Conservation (phyloP, 1,140 invertebrate genomes). For the Atta texana region DNA sequence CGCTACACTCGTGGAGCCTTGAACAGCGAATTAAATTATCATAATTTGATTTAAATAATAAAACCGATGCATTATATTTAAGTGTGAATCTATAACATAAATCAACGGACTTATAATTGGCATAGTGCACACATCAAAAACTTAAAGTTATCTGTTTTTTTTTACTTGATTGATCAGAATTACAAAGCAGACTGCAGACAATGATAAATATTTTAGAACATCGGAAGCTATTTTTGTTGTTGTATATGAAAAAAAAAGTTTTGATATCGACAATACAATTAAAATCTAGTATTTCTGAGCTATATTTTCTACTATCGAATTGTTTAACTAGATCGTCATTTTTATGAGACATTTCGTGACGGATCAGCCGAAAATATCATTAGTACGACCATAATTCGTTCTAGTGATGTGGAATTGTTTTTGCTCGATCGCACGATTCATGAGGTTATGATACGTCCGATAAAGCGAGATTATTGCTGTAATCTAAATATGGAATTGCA, state of each 20-base stretch:
- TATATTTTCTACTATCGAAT: background rate
- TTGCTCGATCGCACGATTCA: slow-evolving; percentile 10
- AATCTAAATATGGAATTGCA: slow-evolving; percentile 41
- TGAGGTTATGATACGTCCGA: background rate
- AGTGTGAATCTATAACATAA: slow-evolving; percentile 21
- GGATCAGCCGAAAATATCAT: background rate
- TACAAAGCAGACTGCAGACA: slow-evolving; percentile 17
- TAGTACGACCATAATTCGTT: background rate
- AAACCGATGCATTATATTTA: slow-evolving; percentile 54
- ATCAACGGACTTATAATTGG: background rate
- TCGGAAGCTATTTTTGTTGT: slow-evolving; percentile 1
- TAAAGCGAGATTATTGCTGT: background rate
- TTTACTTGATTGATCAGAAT: background rate
- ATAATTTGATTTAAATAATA: slow-evolving; percentile 48
- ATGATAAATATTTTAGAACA: slow-evolving; percentile 4
- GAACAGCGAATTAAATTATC: slow-evolving; percentile 45
- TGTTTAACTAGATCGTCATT: slow-evolving; percentile 3
- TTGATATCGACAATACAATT: background rate
- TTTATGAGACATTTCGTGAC: background rate
- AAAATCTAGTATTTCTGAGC: background rate
- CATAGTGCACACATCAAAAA: background rate
- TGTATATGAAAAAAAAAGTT: background rate
- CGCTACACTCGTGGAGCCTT: slow-evolving; percentile 37
- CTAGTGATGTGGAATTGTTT: background rate
- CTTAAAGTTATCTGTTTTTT: slow-evolving; percentile 47